Conservation (phyloP, 1,140 invertebrate species). For the Portunus trituberculatus region DNA sequence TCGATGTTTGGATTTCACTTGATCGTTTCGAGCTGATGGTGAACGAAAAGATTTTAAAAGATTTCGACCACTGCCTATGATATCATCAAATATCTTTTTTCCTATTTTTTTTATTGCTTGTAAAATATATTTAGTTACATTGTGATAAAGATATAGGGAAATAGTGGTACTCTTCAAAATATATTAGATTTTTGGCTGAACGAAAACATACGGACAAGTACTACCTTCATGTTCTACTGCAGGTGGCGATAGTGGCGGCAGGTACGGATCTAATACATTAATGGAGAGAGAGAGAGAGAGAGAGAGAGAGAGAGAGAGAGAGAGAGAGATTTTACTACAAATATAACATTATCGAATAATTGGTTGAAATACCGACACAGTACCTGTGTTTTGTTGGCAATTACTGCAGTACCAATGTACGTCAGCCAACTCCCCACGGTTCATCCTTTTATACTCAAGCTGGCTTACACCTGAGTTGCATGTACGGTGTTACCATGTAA, state of each 20-base stretch:
- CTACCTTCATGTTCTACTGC: background rate
- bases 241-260: background rate
- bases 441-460: background rate
- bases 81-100: background rate
- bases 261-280: background rate
- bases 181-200: background rate
- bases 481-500: no score
- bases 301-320: no score
- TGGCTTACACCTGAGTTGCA: no score
- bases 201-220: background rate
- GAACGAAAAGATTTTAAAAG: background rate
- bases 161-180: background rate
- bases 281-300: background rate
- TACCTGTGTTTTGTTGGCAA: no score
- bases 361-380: no score
- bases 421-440: no score
- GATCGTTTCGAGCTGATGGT: no score
- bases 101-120: background rate
- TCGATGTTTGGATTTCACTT: no score
- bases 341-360: no score
- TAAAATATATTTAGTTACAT: background rate
- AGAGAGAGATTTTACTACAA: no score
- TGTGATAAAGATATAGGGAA: background rate
- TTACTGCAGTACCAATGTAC: no score
- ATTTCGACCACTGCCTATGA: background rate